These are phyloP conservation scores for Microdon myrmicae DNA, from an alignment of 2,888 invertebrate species.

Conservation along the genomic window DNA sequence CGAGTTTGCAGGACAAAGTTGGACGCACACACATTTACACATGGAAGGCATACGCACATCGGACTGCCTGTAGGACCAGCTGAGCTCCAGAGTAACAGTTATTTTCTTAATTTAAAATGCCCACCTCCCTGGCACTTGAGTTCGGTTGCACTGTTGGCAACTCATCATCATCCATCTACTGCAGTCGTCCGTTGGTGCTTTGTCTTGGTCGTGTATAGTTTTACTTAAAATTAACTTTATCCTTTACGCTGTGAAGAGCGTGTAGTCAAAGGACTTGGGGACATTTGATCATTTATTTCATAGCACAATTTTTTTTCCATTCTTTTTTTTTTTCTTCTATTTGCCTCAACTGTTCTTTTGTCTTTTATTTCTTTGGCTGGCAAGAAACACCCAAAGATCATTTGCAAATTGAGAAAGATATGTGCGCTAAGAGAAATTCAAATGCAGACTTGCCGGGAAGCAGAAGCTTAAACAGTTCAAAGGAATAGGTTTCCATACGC, in stretches of 20 bases:
- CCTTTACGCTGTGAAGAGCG: slow-evolving; percentile 11
- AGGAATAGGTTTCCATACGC: too few species aligned
- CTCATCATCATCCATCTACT: slow-evolving; percentile 36
- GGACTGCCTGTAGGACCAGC: too few species aligned
- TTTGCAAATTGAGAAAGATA: too few species aligned
- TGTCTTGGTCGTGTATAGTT: slow-evolving; percentile 28
- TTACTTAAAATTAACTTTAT: slow-evolving; percentile 38
- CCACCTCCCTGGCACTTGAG: too few species aligned
- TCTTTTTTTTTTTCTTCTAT: neutral
- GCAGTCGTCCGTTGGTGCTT: too few species aligned
- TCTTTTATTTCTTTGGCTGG: too few species aligned
- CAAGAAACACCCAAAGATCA: too few species aligned
- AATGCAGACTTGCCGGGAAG: too few species aligned
- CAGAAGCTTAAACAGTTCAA: too few species aligned
- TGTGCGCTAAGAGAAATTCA: too few species aligned
- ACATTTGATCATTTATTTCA: slow-evolving; percentile 26
- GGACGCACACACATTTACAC: slow-evolving; percentile 8
- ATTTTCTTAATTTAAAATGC: slow-evolving; percentile 43
- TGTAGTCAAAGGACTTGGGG: slow-evolving; percentile 15
- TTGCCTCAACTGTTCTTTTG: too few species aligned
- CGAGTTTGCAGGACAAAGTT: slow-evolving; percentile 42
- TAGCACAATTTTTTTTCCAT: slow-evolving; percentile 5
- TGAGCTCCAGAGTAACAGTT: slow-evolving; percentile 16
- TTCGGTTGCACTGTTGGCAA: slow-evolving; percentile 1
- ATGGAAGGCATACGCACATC: slow-evolving; percentile 1